phyloP scores from a whole-genome alignment of 1,140 invertebrate species.

The Eumaeus atala region DNA sequence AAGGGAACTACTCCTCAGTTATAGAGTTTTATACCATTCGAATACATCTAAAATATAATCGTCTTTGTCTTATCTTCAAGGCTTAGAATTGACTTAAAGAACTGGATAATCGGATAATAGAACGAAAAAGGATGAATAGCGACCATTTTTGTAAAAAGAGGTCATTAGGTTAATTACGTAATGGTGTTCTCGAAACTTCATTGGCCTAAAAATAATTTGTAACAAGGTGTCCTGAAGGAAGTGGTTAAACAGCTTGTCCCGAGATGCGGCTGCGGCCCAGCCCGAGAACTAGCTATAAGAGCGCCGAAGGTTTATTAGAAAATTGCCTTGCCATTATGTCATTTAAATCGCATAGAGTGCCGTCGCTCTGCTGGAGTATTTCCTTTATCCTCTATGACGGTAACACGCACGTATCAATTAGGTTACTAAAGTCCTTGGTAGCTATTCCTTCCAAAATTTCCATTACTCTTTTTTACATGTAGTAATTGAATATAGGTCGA shows the following conservation, averaged over 20 bases:
- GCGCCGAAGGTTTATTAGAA: slow-evolving; percentile 73
- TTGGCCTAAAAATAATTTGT: slow-evolving; percentile 17
- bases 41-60: too few relatives aligned
- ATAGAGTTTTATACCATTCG: too few relatives aligned
- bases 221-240: slow-evolving; percentile 64
- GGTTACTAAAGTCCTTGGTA: slow-evolving; percentile 49
- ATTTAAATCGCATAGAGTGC: slow-evolving; percentile 74
- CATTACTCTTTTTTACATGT: too few relatives aligned
- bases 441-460: slow-evolving; percentile 20
- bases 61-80: too few relatives aligned
- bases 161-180: not conserved
- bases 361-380: slow-evolving; percentile 71
- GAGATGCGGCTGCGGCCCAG: slow-evolving; percentile 49
- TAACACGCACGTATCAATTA: slow-evolving; percentile 68
- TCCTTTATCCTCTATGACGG: slow-evolving; percentile 73
- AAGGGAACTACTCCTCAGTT: too few relatives aligned
- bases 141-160: too few relatives aligned
- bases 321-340: slow-evolving; percentile 73
- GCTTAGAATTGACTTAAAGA: too few relatives aligned
- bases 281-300: slow-evolving; percentile 57
- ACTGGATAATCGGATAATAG: too few relatives aligned
- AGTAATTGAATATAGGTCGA: too few relatives aligned
- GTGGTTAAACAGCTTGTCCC: slow-evolving; percentile 58
- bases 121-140: too few relatives aligned
- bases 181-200: slow-evolving; percentile 14